Conservation (phyloP, 30 jellyfish, hydroid and myxozoan species). For the Nemopilema nomurai region DNA sequence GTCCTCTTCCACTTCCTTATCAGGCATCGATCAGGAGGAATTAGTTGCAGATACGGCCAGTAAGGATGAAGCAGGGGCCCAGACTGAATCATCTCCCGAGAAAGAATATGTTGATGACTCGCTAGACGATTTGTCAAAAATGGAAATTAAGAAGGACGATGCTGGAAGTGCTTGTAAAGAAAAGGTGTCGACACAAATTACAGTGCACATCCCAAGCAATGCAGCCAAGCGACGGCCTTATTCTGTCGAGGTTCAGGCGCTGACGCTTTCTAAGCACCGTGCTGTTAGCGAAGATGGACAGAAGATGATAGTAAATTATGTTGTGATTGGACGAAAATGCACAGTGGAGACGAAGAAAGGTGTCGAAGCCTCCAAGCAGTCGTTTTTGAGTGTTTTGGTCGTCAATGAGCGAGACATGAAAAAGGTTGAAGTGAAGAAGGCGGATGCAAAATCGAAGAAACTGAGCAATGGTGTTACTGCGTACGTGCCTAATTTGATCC, state of each 20-base stretch:
- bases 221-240: not conserved
- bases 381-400: slow-evolving; percentile 23
- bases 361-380: not conserved
- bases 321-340: slow-evolving; percentile 38
- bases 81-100: not conserved
- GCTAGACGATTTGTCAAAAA: not conserved
- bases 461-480: not conserved
- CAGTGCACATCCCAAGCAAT: not conserved
- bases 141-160: not conserved
- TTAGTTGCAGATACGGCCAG: not conserved
- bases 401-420: slow-evolving; percentile 21
- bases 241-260: slow-evolving; percentile 44
- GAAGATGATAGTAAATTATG: not conserved
- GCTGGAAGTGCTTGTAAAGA: slow-evolving; percentile 4
- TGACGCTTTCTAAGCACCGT: slow-evolving; percentile 23
- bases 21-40: not conserved
- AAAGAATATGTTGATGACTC: not conserved
- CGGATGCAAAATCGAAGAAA: slow-evolving; percentile 1
- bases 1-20: slow-evolving; percentile 7
- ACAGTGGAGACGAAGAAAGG: not conserved
- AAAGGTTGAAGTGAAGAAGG: not conserved
- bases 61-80: not conserved
- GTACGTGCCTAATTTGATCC: slow-evolving; percentile 2
- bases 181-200: not conserved
- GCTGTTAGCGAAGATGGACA: slow-evolving; percentile 12